Conservation (phyloP, 2,113 vertebrate species). For the Corythornis vintsioides region DNA sequence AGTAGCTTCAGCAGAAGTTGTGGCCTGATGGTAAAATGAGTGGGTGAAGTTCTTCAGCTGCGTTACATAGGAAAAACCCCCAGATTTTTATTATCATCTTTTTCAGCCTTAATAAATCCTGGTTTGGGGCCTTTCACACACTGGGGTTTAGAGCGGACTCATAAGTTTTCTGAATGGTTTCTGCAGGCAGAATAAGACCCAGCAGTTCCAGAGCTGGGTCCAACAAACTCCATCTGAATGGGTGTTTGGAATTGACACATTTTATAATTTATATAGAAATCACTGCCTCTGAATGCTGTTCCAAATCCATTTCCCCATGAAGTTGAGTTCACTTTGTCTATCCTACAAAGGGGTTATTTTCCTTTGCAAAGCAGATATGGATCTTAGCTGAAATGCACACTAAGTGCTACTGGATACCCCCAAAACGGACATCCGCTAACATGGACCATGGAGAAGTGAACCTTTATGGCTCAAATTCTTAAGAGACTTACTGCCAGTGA, state of each 20-base stretch:
- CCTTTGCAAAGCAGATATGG: background rate
- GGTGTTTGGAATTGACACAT: slow-evolving; percentile 2
- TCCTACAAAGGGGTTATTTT: background rate
- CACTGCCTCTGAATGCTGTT: slow-evolving; percentile 35
- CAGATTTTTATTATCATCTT: slow-evolving; percentile 48
- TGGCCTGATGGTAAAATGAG: slow-evolving; percentile 46
- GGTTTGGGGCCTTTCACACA: slow-evolving; percentile 20
- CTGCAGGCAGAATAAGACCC: background rate
- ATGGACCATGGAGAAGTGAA: background rate
- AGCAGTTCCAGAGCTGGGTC: slow-evolving; percentile 16
- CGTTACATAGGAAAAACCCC: slow-evolving; percentile 44
- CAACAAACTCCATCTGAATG: slow-evolving; percentile 41
- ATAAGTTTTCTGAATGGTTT: slow-evolving; percentile 7
- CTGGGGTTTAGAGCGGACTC: background rate
- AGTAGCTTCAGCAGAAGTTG: slow-evolving; percentile 48
- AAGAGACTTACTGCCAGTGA: background rate
- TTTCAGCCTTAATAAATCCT: slow-evolving; percentile 50
- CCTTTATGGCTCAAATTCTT: background rate
- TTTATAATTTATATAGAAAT: slow-evolving; percentile 50
- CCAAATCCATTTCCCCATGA: background rate
- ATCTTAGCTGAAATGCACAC: background rate
- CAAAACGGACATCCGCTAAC: background rate
- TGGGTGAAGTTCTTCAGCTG: slow-evolving; percentile 58
- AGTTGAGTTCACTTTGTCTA: background rate
- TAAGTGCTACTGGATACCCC: background rate